Percentiles rank a stretch among this genome's conserved stretches.
phyloP scores from a whole-genome alignment of 2,113 vertebrate species.

The Psettodes erumei region DNA sequence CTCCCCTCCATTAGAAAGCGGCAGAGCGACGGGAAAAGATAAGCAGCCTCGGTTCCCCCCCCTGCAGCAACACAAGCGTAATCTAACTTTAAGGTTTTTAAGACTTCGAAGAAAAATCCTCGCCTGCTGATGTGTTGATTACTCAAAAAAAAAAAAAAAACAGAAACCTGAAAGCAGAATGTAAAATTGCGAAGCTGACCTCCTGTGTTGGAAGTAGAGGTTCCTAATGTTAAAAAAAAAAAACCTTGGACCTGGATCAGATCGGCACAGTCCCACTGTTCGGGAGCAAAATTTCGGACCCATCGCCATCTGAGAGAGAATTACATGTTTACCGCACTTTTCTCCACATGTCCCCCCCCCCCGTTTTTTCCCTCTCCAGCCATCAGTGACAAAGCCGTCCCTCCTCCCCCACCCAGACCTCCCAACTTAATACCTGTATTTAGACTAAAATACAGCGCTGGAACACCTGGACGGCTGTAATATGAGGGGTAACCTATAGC shows the following conservation, averaged over 20 bases:
- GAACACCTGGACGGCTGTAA: conserved; percentile 72
- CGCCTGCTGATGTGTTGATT: neutral
- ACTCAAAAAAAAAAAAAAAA: too few species aligned
- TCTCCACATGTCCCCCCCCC: conserved; percentile 1
- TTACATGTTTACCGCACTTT: neutral
- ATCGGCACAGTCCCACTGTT: neutral
- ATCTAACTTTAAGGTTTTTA: neutral
- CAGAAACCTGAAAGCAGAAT: neutral
- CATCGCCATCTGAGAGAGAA: neutral
- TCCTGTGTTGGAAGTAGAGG: too few species aligned
- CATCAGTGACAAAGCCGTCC: conserved; percentile 26
- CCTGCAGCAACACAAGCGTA: neutral
- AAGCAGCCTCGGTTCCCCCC: neutral
- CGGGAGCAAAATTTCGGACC: neutral
- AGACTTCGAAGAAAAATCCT: neutral
- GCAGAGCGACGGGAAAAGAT: neutral
- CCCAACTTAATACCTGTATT: conserved; percentile 65
- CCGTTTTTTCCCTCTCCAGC: neutral
- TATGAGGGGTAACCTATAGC: conserved; percentile 37
- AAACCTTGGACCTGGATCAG: too few species aligned
- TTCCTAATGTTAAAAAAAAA: neutral
- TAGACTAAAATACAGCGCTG: conserved; percentile 52
- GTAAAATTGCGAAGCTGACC: too few species aligned
- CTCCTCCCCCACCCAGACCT: conserved; percentile 40
- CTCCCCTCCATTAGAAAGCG: neutral